phyloP scores from a whole-genome alignment of 2,888 invertebrate species.

The Acanthosepion esculentum region DNA sequence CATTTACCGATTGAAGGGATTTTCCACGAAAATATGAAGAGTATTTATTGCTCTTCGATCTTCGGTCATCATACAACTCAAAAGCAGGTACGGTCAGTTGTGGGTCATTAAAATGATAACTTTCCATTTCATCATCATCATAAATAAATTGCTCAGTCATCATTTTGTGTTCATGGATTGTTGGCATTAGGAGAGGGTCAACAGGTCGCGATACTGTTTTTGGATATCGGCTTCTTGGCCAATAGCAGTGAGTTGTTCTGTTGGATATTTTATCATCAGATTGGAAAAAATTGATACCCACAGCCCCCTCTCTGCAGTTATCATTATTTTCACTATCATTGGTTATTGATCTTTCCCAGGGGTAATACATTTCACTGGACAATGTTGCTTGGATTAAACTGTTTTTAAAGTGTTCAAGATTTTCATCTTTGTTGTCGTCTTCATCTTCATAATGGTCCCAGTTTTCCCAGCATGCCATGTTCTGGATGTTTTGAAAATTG shows the following conservation, averaged over 20 bases:
- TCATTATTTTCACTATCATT: not conserved
- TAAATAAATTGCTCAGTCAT: slow-evolving; percentile 40
- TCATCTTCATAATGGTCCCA: not conserved
- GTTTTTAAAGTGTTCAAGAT: not conserved
- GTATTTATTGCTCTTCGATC: not conserved
- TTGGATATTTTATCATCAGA: not conserved
- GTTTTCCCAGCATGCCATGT: not conserved
- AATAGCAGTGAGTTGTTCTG: not conserved
- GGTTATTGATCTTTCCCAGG: not conserved
- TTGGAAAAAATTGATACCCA: not conserved
- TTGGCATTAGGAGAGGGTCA: slow-evolving; percentile 36
- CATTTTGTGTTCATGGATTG: slow-evolving; percentile 35
- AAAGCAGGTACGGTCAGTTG: not conserved
- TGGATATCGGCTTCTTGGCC: not conserved
- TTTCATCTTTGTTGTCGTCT: not conserved
- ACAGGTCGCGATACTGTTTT: slow-evolving; percentile 40
- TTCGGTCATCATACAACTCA: slow-evolving; percentile 34
- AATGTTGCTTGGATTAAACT: not conserved
- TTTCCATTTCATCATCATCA: not conserved
- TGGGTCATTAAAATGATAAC: not conserved
- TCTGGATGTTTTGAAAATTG: not conserved
- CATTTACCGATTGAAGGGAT: not conserved
- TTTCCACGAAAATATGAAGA: not conserved
- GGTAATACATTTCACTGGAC: not conserved
- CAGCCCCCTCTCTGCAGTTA: not conserved